phyloP scores from a whole-genome alignment of 2,797 vertebrate genomes.

The Siniperca obscura region DNA sequence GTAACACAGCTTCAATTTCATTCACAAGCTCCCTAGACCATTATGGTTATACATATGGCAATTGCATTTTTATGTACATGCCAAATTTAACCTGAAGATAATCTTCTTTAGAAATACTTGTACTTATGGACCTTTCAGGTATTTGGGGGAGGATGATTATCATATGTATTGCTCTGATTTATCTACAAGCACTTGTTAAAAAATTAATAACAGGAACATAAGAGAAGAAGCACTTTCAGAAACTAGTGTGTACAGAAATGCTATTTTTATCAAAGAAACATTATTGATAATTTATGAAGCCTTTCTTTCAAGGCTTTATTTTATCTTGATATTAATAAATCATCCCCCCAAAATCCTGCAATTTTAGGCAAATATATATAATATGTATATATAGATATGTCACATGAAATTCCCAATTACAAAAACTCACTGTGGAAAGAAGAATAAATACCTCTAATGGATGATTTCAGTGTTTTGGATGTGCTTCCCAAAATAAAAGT shows the following conservation, averaged over 20 bases:
- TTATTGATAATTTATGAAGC: background rate
- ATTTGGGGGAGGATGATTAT: conserved; percentile 15
- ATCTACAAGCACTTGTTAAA: conserved; percentile 9
- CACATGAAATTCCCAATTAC: conserved; percentile 3
- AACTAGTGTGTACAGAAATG: background rate
- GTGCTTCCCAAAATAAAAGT: conserved; percentile 59
- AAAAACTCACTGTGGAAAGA: conserved; percentile 7
- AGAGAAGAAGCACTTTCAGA: background rate
- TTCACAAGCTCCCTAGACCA: conserved; percentile 4
- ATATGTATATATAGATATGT: background rate
- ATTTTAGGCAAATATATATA: background rate
- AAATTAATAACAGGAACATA: background rate
- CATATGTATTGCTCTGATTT: conserved; percentile 12
- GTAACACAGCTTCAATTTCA: conserved; percentile 8
- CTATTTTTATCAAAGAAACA: background rate
- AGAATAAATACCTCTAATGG: conserved; percentile 34
- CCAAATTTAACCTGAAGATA: conserved; percentile 35
- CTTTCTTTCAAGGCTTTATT: background rate
- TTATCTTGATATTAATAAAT: background rate
- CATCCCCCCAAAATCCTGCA: background rate
- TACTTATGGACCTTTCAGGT: conserved; percentile 4
- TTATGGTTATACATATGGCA: conserved; percentile 25
- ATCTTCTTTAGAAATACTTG: conserved; percentile 15
- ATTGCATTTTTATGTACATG: conserved; percentile 31
- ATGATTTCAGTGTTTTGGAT: conserved; percentile 32